Evolutionary conservation across 2,888 invertebrate species (phyloP).

Genomic region (Hermaeophaga mercurialis): DNA sequence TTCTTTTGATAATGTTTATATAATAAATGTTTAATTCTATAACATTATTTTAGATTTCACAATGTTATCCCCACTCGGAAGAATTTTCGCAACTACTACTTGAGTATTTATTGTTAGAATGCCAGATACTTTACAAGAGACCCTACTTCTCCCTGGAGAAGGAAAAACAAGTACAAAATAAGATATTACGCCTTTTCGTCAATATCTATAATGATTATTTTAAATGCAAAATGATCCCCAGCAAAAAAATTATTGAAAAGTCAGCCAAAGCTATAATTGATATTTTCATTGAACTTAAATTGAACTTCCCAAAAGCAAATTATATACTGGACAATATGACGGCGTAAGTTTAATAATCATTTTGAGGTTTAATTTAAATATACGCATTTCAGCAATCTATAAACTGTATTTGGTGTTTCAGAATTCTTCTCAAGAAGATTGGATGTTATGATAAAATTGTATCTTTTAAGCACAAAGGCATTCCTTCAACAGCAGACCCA

Average conservation of each 20-base stretch:
- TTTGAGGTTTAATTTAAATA: constrained; percentile 4
- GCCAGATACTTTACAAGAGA: constrained; percentile 39
- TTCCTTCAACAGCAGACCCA: constrained; percentile 33
- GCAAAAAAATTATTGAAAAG: constrained; percentile 25
- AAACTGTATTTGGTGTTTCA: constrained; percentile 18
- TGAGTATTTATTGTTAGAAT: constrained; percentile 46
- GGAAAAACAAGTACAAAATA: constrained; percentile 30
- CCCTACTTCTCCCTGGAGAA: constrained; percentile 16
- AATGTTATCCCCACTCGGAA: constrained; percentile 37
- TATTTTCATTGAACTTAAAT: constrained; percentile 31
- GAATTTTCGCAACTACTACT: constrained; percentile 40
- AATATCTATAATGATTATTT: constrained; percentile 32
- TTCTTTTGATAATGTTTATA: no score
- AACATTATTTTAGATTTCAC: constrained; percentile 37
- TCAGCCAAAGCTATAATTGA: constrained; percentile 36
- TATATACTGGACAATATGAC: constrained; percentile 37
- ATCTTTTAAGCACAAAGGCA: constrained; percentile 29
- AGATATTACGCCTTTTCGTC: constrained; percentile 33
- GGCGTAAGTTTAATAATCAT: constrained; percentile 33
- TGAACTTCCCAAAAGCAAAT: constrained; percentile 27
- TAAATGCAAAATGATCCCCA: constrained; percentile 28
- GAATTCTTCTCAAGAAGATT: constrained; percentile 34
- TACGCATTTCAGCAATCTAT: background rate
- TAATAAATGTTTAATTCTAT: no score
- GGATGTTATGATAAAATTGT: constrained; percentile 32